These are phyloP conservation scores for Boloria euphrosyne DNA, from an alignment of 2,888 invertebrate genomes.

Conservation along the genomic window DNA sequence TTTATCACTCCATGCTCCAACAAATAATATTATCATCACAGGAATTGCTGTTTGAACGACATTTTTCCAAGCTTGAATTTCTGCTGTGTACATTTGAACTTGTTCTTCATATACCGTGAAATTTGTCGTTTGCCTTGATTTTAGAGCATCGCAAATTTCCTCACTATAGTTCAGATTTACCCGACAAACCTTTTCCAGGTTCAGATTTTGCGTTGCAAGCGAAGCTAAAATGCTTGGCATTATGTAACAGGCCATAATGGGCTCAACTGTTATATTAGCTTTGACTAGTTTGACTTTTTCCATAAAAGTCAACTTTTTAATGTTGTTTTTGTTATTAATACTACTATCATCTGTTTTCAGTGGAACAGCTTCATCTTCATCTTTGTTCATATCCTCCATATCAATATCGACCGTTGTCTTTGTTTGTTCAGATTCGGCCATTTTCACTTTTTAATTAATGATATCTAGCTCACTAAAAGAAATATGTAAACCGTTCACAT, in stretches of 20 bases:
- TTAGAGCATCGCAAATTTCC: slow-evolving; percentile 88
- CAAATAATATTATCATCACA: slow-evolving; percentile 90
- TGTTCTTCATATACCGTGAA: slow-evolving; percentile 80
- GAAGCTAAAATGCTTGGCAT: slow-evolving; percentile 85
- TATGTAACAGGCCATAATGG: slow-evolving; percentile 83
- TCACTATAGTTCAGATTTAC: slow-evolving; percentile 88
- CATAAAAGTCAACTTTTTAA: slow-evolving; percentile 50
- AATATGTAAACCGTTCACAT: slow-evolving; percentile 29
- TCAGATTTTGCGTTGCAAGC: slow-evolving; percentile 90
- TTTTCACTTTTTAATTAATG: slow-evolving; percentile 15
- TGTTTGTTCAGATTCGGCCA: slow-evolving; percentile 35
- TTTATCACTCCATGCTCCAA: slow-evolving; percentile 91
- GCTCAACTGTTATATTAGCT: slow-evolving; percentile 86
- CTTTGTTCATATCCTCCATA: slow-evolving; percentile 48
- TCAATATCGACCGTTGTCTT: slow-evolving; percentile 35
- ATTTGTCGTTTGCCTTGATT: slow-evolving; percentile 85
- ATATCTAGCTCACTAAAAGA: slow-evolving; percentile 6
- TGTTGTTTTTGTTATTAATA: slow-evolving; percentile 39
- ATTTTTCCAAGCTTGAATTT: slow-evolving; percentile 92
- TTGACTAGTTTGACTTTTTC: slow-evolving; percentile 66
- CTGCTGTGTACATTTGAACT: slow-evolving; percentile 88
- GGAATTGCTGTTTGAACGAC: slow-evolving; percentile 91
- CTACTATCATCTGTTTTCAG: slow-evolving; percentile 50
- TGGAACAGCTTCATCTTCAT: slow-evolving; percentile 55
- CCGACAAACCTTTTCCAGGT: slow-evolving; percentile 91